phyloP scores from a whole-genome alignment of 2,113 vertebrate species.

The Phasianus colchicus region DNA sequence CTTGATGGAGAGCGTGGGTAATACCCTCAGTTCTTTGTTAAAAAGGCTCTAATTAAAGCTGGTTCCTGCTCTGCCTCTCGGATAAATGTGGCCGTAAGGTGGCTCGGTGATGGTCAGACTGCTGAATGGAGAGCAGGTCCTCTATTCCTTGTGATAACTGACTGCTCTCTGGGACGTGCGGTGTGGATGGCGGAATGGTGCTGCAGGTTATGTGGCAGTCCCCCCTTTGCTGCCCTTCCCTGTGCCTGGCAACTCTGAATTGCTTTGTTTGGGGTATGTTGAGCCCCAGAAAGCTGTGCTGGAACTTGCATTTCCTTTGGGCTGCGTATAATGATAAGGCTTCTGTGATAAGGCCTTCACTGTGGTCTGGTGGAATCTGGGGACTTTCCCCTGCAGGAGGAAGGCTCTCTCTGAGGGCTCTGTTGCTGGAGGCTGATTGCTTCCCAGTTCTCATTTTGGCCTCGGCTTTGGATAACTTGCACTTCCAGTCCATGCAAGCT shows the following conservation, averaged over 20 bases:
- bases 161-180: constrained; percentile 21
- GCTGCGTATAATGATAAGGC: too few species aligned
- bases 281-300: neutral
- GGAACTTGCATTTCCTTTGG: rapidly evolving
- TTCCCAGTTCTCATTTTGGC: neutral
- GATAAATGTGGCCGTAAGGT: constrained; percentile 50
- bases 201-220: neutral
- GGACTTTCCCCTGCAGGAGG: neutral
- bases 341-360: neutral
- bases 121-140: constrained; percentile 39
- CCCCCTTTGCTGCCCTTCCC: neutral
- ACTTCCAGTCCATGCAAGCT: neutral
- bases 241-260: neutral
- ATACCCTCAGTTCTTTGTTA: constrained; percentile 38
- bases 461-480: neutral
- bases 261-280: neutral
- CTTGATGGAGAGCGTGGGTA: constrained; percentile 61
- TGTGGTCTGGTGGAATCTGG: neutral
- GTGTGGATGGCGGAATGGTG: neutral
- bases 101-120: constrained; percentile 53
- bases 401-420: neutral
- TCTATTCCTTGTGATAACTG: constrained; percentile 50
- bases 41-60: constrained; percentile 65
- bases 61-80: constrained; percentile 35
- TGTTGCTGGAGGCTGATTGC: neutral